phyloP scores from a whole-genome alignment of 1,140 invertebrate genomes.

The Octopus bimaculoides region DNA sequence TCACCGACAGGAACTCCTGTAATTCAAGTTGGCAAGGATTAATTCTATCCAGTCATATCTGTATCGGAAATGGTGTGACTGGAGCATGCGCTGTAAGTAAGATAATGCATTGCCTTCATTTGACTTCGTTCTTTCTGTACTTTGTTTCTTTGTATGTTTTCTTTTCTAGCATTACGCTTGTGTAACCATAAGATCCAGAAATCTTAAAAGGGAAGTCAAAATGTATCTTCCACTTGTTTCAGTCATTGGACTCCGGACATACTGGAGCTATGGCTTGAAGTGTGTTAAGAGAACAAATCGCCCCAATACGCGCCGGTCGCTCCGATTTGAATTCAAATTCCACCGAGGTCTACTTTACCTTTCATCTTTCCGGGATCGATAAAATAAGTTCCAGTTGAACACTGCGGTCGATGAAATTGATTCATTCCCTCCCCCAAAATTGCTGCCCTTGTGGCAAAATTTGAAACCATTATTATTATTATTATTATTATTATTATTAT shows the following conservation, averaged over 20 bases:
- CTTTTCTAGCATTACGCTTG: neutral
- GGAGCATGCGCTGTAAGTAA: constrained; percentile 41
- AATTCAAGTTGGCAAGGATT: constrained; percentile 33
- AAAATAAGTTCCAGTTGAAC: no score
- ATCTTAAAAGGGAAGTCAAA: neutral
- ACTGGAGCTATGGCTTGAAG: no score
- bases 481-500: no score
- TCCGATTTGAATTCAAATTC: no score
- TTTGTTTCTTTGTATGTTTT: neutral
- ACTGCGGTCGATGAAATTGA: no score
- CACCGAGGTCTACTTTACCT: no score
- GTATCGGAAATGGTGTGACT: constrained; percentile 37
- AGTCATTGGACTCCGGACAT: neutral
- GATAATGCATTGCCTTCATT: neutral
- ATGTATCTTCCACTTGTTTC: neutral
- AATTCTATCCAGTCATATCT: constrained; percentile 39
- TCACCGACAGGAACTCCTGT: constrained; percentile 34
- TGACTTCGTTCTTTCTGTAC: neutral
- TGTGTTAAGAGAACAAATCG: no score
- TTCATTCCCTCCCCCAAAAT: no score
- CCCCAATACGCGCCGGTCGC: no score
- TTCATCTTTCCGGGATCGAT: no score
- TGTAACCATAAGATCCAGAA: neutral
- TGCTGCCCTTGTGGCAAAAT: no score
- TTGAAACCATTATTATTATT: no score